Conservation (phyloP, 2,797 vertebrate species). For the Tarsius wallacei region DNA sequence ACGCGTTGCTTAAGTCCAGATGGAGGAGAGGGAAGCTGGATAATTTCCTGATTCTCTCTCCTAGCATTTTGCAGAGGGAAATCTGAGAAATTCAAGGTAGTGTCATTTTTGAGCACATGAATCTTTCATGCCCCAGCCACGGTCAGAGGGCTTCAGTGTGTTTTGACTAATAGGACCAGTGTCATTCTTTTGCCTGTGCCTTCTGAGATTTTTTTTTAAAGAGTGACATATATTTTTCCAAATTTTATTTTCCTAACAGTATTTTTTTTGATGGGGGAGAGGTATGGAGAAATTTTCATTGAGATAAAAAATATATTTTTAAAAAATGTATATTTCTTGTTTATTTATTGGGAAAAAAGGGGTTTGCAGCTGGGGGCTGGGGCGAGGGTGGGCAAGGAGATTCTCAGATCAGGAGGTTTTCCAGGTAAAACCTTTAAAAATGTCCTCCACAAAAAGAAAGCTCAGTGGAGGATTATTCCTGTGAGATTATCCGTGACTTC, state of each 20-base stretch:
- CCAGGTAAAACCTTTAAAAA: slow-evolving; percentile 36
- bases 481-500: background rate
- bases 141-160: background rate
- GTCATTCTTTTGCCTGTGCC: background rate
- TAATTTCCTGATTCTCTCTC: slow-evolving; percentile 39
- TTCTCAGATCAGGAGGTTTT: background rate
- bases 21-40: background rate
- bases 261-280: background rate
- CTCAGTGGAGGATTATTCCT: background rate
- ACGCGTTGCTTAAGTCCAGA: slow-evolving; percentile 36
- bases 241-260: background rate
- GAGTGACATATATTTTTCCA: background rate
- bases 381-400: background rate
- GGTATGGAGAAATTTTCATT: background rate
- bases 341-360: background rate
- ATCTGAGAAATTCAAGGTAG: slow-evolving; percentile 60
- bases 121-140: background rate
- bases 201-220: background rate
- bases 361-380: background rate
- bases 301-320: slow-evolving; percentile 32
- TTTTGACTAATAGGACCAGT: background rate
- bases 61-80: slow-evolving; percentile 32
- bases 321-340: background rate
- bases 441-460: background rate
- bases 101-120: slow-evolving; percentile 26